These are phyloP conservation scores for Barnardius zonarius DNA, from an alignment of 2,113 vertebrate species.

Conservation along the genomic window DNA sequence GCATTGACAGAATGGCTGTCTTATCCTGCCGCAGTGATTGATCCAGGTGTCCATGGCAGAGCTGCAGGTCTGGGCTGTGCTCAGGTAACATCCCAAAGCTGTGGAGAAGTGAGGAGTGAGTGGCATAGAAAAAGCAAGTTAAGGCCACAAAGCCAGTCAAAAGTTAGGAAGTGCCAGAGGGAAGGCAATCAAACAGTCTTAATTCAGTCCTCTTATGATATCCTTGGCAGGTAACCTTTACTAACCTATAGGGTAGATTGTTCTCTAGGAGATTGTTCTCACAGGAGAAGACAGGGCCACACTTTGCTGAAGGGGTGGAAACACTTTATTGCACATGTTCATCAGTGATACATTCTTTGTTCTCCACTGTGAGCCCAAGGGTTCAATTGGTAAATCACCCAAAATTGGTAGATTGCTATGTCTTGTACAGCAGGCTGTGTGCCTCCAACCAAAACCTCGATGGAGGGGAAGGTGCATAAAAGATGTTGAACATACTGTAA, in stretches of 20 bases:
- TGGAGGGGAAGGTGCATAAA: neutral
- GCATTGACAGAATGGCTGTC: neutral
- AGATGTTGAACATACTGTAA: neutral
- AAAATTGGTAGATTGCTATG: neutral
- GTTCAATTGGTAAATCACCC: neutral
- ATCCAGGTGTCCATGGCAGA: neutral
- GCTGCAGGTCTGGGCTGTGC: neutral
- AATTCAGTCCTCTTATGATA: neutral
- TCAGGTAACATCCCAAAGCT: neutral
- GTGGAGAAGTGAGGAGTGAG: neutral
- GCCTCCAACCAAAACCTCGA: neutral
- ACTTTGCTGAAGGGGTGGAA: neutral
- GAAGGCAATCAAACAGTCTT: neutral
- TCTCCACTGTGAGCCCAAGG: neutral
- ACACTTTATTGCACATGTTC: neutral
- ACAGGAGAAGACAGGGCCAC: neutral
- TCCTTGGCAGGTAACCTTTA: neutral
- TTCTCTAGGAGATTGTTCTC: neutral
- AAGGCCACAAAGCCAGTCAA: neutral
- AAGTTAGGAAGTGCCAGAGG: neutral
- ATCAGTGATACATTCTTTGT: neutral
- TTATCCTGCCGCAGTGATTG: neutral
- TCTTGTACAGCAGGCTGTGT: neutral
- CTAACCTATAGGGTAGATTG: neutral
- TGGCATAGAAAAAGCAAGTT: neutral